These are phyloP conservation scores for Poeciliopsis turrubarensis DNA, from an alignment of 2,113 vertebrate species.

Conservation along the genomic window DNA sequence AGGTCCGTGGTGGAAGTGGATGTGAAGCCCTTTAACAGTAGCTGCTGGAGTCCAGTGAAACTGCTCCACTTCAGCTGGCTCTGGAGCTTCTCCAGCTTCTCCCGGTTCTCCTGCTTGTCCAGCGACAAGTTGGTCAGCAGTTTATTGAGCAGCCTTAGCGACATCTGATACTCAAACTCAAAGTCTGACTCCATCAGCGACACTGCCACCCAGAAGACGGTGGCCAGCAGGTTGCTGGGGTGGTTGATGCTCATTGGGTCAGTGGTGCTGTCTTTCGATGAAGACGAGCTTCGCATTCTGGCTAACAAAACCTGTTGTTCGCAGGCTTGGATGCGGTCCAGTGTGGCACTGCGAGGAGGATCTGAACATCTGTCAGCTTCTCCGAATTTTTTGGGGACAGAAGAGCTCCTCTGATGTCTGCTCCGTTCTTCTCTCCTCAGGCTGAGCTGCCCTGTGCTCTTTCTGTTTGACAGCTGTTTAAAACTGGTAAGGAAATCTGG, in stretches of 20 bases:
- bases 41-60: constrained; percentile 93
- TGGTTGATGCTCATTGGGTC: constrained; percentile 90
- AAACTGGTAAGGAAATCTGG: constrained; percentile 87
- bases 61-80: constrained; percentile 93
- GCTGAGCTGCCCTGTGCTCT: constrained; percentile 92
- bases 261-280: constrained; percentile 81
- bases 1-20: constrained; percentile 92
- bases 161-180: constrained; percentile 98
- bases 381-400: constrained; percentile 94
- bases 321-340: constrained; percentile 91
- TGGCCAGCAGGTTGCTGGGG: constrained; percentile 91
- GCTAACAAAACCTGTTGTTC: constrained; percentile 85
- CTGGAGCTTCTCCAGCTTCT: constrained; percentile 95
- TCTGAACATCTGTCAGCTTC: constrained; percentile 88
- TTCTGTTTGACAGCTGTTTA: constrained; percentile 87
- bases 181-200: constrained; percentile 99
- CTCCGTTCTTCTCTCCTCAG: constrained; percentile 84
- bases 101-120: constrained; percentile 91
- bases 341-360: constrained; percentile 91
- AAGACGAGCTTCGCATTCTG: constrained; percentile 81
- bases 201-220: constrained; percentile 96
- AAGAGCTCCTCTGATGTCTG: constrained; percentile 93
- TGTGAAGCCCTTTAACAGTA: constrained; percentile 96
- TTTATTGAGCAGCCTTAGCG: constrained; percentile 89
- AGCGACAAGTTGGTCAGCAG: constrained; percentile 90